Evolutionary conservation across 2,113 vertebrate genomes (phyloP).

Genomic region (Pampusana beccarii): DNA sequence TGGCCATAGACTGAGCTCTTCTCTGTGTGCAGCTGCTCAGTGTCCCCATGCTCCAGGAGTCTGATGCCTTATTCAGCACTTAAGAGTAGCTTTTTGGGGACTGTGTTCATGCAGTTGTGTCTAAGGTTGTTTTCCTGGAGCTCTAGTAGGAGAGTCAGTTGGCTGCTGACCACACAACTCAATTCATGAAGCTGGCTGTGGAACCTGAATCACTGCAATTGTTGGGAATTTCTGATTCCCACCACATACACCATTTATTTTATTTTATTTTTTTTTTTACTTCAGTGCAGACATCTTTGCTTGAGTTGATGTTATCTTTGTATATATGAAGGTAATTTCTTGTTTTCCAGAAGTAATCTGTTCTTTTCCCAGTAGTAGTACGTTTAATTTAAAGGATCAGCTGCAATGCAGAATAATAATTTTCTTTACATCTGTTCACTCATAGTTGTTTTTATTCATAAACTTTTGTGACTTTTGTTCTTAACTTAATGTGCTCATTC

Average conservation of each 20-base stretch:
- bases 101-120: background rate
- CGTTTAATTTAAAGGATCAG: background rate
- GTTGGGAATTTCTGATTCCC: background rate
- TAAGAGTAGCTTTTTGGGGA: background rate
- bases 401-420: conserved; percentile 7
- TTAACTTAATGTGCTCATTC: background rate
- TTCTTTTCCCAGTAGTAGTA: background rate
- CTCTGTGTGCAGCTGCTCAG: background rate
- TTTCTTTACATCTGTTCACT: background rate
- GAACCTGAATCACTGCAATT: background rate
- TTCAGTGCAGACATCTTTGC: background rate
- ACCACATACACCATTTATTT: too few relatives aligned
- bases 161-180: background rate
- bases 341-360: background rate
- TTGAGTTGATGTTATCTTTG: background rate
- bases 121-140: background rate
- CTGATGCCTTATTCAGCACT: background rate
- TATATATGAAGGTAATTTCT: background rate
- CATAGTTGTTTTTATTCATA: conserved; percentile 4
- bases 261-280: background rate
- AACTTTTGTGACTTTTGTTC: background rate
- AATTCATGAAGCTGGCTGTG: background rate
- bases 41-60: background rate
- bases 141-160: background rate
- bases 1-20: rapidly evolving